Conservation (phyloP, 2,888 invertebrate genomes). For the Bombylius major region DNA sequence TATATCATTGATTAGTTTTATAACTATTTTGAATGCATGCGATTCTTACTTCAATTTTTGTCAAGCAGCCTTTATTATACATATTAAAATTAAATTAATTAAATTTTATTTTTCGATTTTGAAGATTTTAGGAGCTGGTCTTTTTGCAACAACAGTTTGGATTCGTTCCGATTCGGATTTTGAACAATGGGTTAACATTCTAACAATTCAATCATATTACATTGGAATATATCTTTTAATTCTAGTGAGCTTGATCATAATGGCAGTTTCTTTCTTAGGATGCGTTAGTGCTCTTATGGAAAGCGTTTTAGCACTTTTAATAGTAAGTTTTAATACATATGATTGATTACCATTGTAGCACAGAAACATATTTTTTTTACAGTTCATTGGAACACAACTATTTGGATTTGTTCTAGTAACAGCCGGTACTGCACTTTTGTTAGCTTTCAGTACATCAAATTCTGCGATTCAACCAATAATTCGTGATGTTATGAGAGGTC, state of each 20-base stretch:
- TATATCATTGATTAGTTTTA: too few relatives aligned
- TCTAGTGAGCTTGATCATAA: constrained; percentile 53
- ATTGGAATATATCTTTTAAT: constrained; percentile 74
- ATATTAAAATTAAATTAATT: too few relatives aligned
- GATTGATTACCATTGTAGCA: too few relatives aligned
- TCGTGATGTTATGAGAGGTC: constrained; percentile 50
- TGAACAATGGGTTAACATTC: constrained; percentile 64
- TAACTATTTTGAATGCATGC: too few relatives aligned
- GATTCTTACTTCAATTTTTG: too few relatives aligned
- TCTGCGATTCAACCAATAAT: constrained; percentile 70
- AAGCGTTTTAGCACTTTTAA: constrained; percentile 50
- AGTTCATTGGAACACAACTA: constrained; percentile 64
- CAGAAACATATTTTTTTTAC: constrained; percentile 17
- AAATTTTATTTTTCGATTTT: background rate
- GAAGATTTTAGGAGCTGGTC: constrained; percentile 63
- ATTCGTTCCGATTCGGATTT: constrained; percentile 68
- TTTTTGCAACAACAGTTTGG: constrained; percentile 72
- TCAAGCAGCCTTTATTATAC: too few relatives aligned
- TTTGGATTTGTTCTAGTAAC: constrained; percentile 58
- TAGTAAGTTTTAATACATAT: constrained; percentile 41
- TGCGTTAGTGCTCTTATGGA: constrained; percentile 75
- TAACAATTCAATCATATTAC: constrained; percentile 66
- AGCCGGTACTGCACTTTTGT: constrained; percentile 59
- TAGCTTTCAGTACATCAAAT: constrained; percentile 69
- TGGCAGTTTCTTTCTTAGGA: constrained; percentile 67